Base-by-base conservation (phyloP, 2,888 invertebrate genomes). In the Apoderus coryli region DNA sequence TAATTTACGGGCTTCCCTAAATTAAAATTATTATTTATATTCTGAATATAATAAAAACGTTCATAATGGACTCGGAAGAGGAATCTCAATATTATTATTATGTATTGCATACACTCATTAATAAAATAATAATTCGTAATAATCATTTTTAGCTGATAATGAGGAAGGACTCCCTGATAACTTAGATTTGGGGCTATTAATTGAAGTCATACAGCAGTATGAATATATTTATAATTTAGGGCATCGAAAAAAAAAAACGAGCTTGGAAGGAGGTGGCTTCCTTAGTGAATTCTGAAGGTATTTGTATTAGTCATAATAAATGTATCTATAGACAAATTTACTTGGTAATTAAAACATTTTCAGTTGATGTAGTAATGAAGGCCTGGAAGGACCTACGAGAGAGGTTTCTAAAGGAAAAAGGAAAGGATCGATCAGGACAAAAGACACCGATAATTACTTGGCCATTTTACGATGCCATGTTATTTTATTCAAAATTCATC, bases 161-260 rank as follows among this genome's bases (percentile, higher is more conserved):
- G n/a, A n/a, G n/a, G n/a, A n/a, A n/a, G n/a, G n/a, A n/a, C n/a
- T n/a, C n/a, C n/a, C n/a, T 24, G 9, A 6, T 24, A 19, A 6
- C n/a, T n/a, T 19, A n/a, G 19, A 19, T n/a, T 7, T 19, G n/a
- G 19, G 19, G 19, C 19, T 19, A 19, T n/a, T 19, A 19, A 19
- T 19, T 19, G 19, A 19, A 19, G n/a, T 19, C 7, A 19, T 19
- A 7, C 19, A 19, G n/a, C 6, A 19, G 6, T 19, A 19, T 19
- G 7, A 19, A n/a, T 19, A 7, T n/a, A 6, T 19, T 7, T 19
- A 19, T 19, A n/a, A 19, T 19, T 19, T 19, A n/a, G 6, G 7
- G 7, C 6, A 19, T n/a, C 6, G 19, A 19, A 19, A 19, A n/a
- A 19, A 19, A 19, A 19, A 19, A 19, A 19, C 19, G 19, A 19